Conservation (phyloP, 2,797 vertebrate genomes). For the Microtus agrestis region DNA sequence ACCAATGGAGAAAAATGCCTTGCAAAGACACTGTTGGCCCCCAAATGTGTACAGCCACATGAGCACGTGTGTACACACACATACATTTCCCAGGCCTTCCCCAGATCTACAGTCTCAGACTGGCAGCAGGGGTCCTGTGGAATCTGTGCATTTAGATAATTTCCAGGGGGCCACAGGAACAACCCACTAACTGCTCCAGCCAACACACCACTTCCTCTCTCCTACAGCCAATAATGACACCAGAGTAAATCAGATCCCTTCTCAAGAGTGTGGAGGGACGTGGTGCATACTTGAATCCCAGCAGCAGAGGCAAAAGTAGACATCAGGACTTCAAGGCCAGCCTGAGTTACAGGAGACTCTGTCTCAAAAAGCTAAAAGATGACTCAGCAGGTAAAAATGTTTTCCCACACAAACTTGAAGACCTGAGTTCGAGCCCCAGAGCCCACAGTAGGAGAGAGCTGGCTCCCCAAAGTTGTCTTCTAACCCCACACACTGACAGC, state of each 20-base stretch:
- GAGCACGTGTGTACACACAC: background rate
- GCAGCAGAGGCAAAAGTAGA: background rate
- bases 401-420: background rate
- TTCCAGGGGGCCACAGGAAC: background rate
- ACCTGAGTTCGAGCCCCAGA: background rate
- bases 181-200: background rate
- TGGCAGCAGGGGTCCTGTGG: background rate
- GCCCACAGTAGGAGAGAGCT: background rate
- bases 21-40: no score
- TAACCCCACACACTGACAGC: background rate
- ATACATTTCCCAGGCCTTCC: background rate
- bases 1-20: background rate
- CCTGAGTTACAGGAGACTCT: background rate
- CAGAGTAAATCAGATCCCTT: background rate
- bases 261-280: background rate
- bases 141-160: background rate
- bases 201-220: background rate
- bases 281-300: no score
- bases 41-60: background rate
- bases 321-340: background rate
- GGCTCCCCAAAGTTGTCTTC: background rate
- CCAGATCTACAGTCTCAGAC: background rate
- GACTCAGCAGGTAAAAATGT: background rate
- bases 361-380: background rate
- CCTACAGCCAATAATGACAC: background rate